These are phyloP conservation scores for Ethmia dodecea DNA, from an alignment of 2,888 invertebrate species.

Conservation along the genomic window DNA sequence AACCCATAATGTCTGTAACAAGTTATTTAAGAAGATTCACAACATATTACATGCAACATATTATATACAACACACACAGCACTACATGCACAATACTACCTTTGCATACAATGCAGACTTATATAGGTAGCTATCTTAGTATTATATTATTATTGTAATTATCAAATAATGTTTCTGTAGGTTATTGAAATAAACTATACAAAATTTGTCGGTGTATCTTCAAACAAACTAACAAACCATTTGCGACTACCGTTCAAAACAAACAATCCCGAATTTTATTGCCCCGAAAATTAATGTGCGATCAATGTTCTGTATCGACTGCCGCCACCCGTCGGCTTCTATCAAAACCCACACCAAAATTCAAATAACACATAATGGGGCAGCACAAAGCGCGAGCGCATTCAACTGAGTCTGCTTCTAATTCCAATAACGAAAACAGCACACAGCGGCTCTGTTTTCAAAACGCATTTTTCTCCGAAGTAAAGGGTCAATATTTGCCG, in stretches of 20 bases:
- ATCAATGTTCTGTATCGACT: conserved; percentile 42
- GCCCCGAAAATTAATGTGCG: conserved; percentile 50
- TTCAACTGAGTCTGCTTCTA: conserved; percentile 45
- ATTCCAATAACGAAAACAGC: conserved; percentile 71
- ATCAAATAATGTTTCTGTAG: too few species aligned
- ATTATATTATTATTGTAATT: too few species aligned
- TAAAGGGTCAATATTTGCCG: conserved; percentile 68
- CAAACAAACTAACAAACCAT: conserved; percentile 9
- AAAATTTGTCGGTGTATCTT: too few species aligned
- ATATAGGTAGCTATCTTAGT: too few species aligned
- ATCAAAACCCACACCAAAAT: conserved; percentile 31
- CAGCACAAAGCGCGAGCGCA: conserved; percentile 41
- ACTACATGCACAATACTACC: too few species aligned
- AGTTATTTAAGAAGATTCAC: too few species aligned
- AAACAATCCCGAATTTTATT: conserved; percentile 46
- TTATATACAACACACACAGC: too few species aligned
- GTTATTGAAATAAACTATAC: too few species aligned
- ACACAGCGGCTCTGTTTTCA: conserved; percentile 64
- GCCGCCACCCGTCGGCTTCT: conserved; percentile 16
- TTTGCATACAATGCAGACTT: too few species aligned
- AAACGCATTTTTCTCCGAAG: conserved; percentile 74
- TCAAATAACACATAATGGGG: conserved; percentile 34
- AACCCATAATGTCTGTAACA: too few species aligned
- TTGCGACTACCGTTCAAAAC: conserved; percentile 45
- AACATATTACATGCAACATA: too few species aligned